A percentile compares a stretch with the other conserved stretches of the same genome.
phyloP scores from a whole-genome alignment of 2,888 invertebrate species.

The Priapulus caudatus region DNA sequence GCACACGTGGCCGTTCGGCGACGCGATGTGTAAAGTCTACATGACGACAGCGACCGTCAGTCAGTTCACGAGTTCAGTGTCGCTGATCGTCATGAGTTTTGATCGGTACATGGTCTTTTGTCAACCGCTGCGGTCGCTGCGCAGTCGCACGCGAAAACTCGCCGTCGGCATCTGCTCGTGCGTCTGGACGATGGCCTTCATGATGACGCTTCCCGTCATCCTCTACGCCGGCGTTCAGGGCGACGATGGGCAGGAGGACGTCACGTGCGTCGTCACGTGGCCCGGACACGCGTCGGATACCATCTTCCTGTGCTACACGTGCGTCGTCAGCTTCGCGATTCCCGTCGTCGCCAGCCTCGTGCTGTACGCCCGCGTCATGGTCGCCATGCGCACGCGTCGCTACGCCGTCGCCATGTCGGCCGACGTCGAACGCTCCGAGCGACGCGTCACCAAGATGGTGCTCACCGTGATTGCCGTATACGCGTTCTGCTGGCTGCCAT shows the following conservation, averaged over 20 bases:
- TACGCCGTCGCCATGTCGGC: neutral
- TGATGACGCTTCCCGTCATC: neutral
- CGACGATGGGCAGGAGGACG: too few species aligned
- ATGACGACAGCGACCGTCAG: neutral
- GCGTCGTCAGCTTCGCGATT: neutral
- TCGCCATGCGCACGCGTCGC: conserved; percentile 43
- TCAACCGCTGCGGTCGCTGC: conserved; percentile 69
- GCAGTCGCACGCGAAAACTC: conserved; percentile 70
- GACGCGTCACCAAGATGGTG: conserved; percentile 79
- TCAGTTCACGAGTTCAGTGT: neutral
- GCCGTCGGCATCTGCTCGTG: conserved; percentile 61
- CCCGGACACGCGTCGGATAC: conserved; percentile 41
- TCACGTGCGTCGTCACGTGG: conserved; percentile 51
- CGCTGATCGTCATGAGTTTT: neutral
- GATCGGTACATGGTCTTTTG: neutral
- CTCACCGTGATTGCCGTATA: conserved; percentile 82
- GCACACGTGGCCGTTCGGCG: conserved; percentile 1
- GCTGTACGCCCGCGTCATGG: conserved; percentile 65
- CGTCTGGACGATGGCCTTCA: conserved; percentile 57
- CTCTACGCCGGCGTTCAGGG: neutral
- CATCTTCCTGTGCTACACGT: conserved; percentile 68
- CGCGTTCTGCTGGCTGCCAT: conserved; percentile 80
- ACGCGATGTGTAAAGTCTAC: neutral
- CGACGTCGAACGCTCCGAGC: conserved; percentile 23
- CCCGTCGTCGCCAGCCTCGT: neutral